A percentile compares a stretch with the other conserved stretches of the same genome.
phyloP scores from a whole-genome alignment of 2,797 vertebrate species.

The Rhabdophis nuchalis region DNA sequence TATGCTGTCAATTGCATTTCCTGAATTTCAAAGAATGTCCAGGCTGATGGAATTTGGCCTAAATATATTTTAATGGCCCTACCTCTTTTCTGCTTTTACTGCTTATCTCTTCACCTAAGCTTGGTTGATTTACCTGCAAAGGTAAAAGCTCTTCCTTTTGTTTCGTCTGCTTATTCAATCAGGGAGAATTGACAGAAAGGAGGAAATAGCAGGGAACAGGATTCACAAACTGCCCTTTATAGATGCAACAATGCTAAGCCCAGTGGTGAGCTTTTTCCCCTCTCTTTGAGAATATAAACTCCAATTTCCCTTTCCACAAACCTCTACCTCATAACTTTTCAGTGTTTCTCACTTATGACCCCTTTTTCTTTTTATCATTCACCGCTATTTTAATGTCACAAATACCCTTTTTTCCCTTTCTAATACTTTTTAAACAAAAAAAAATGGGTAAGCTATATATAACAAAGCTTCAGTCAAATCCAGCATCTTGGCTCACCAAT shows the following conservation, averaged over 20 bases:
- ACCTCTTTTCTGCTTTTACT: not conserved
- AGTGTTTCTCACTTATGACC: not conserved
- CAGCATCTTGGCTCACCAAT: not conserved
- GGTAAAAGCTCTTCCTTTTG: not conserved
- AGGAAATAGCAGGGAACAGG: not conserved
- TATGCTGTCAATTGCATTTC: not conserved
- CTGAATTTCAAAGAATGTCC: not conserved
- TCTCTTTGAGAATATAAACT: not conserved
- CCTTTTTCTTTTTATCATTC: not conserved
- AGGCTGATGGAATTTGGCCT: not conserved
- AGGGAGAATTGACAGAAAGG: not conserved
- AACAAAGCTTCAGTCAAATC: not conserved
- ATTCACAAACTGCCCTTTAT: not conserved
- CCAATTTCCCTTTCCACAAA: not conserved
- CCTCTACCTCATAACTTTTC: not conserved
- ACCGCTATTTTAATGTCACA: not conserved
- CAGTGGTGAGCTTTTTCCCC: not conserved
- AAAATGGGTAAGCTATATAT: not conserved
- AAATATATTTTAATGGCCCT: not conserved
- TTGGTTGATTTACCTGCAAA: not conserved
- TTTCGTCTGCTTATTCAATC: not conserved
- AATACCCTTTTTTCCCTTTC: not conserved
- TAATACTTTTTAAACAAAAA: not conserved
- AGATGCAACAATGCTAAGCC: not conserved
- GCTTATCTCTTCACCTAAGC: not conserved